Evolutionary conservation across 2,797 vertebrate species (phyloP).

Genomic region (Columba guinea): DNA sequence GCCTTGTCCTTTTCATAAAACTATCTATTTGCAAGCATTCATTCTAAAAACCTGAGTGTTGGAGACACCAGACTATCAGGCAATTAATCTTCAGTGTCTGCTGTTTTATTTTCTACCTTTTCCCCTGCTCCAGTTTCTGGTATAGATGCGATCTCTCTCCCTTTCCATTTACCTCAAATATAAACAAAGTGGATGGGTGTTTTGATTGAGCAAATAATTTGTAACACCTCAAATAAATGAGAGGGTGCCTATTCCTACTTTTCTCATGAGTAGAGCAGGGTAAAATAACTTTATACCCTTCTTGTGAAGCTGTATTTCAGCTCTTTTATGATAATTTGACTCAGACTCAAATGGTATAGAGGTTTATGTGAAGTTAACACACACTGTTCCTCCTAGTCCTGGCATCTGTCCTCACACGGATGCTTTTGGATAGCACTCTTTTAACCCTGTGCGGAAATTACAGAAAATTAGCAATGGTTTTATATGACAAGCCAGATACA

Average conservation of each 20-base stretch:
- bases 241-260: not conserved
- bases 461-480: conserved; percentile 1
- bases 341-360: not conserved
- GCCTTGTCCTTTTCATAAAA: not conserved
- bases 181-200: not conserved
- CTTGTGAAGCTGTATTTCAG: not conserved
- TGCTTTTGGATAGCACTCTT: conserved; percentile 1
- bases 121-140: not conserved
- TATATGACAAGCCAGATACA: not conserved
- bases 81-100: not conserved
- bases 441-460: conserved; percentile 13
- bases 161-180: not conserved
- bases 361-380: not conserved
- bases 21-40: not conserved
- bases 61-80: not conserved
- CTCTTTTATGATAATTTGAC: not conserved
- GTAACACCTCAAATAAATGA: not conserved
- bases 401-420: not conserved
- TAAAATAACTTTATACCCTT: not conserved
- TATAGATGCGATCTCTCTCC: not conserved
- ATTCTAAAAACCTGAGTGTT: not conserved
- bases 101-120: not conserved
- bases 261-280: not conserved
- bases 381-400: not conserved
- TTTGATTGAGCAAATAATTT: not conserved